A percentile compares a stretch with the other conserved stretches of the same genome.
These are phyloP conservation scores for Arnoldichthys spilopterus DNA, from an alignment of 2,797 vertebrate species.

Conservation along the genomic window DNA sequence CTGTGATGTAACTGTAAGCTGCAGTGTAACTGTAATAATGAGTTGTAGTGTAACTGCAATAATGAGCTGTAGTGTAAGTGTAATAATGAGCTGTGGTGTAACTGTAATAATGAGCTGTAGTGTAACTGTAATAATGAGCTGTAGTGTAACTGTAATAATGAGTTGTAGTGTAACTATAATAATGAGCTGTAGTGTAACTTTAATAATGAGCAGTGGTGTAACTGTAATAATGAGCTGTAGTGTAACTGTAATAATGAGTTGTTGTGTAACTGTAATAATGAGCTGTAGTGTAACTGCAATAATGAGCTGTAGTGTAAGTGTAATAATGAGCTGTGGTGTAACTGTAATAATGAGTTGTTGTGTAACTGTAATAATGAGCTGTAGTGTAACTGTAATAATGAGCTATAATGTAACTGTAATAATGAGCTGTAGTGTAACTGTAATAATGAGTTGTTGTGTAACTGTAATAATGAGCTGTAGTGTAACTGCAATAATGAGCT, in stretches of 20 bases:
- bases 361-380: background rate
- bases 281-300: constrained; percentile 20
- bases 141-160: background rate
- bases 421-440: background rate
- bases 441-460: background rate
- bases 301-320: background rate
- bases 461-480: background rate
- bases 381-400: background rate
- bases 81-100: background rate
- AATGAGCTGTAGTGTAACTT: background rate
- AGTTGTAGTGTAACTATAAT: constrained; percentile 17
- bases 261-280: background rate
- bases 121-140: background rate
- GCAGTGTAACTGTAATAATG: background rate
- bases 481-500: background rate
- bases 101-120: background rate
- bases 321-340: constrained; percentile 19
- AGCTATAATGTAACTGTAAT: constrained; percentile 23
- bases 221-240: constrained; percentile 30
- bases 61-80: background rate
- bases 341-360: background rate
- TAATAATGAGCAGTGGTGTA: constrained; percentile 6
- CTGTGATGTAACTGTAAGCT: background rate
- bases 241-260: background rate
- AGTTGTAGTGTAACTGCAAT: constrained; percentile 20